Percentiles rank a stretch among this genome's conserved stretches.
phyloP scores from a whole-genome alignment of 2,797 vertebrate species.

The Enteromius afrohamiltoni region DNA sequence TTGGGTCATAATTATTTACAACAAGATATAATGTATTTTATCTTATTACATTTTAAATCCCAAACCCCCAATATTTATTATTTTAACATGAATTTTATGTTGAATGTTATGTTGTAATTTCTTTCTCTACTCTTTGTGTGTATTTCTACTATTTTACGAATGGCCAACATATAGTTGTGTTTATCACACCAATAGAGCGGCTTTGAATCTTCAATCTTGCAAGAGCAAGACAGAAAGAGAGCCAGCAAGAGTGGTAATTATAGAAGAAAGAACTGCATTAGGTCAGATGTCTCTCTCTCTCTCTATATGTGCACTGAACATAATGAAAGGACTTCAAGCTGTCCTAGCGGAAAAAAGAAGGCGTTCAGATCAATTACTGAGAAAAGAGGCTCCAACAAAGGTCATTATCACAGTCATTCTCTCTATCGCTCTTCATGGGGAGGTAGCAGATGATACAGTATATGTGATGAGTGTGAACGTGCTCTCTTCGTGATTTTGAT shows the following conservation, averaged over 20 bases:
- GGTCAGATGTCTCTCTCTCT: conserved; percentile 36
- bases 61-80: not conserved
- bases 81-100: not conserved
- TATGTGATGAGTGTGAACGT: conserved; percentile 28
- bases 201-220: conserved; percentile 27
- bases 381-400: conserved; percentile 40
- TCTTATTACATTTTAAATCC: not conserved
- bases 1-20: not conserved
- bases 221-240: conserved; percentile 28
- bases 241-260: conserved; percentile 41
- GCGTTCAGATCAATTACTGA: conserved; percentile 52
- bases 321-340: conserved; percentile 49
- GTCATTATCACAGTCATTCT: conserved; percentile 40
- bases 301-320: conserved; percentile 32
- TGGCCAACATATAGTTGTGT: not conserved
- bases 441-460: conserved; percentile 71
- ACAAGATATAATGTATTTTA: not conserved
- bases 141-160: not conserved
- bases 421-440: conserved; percentile 67
- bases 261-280: conserved; percentile 37
- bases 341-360: conserved; percentile 26
- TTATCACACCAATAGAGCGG: not conserved
- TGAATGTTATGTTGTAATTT: not conserved
- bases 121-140: not conserved
- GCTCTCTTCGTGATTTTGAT: conserved; percentile 30